Percentiles rank a stretch among this genome's conserved stretches.
Evolutionary conservation across 1,140 invertebrate genomes (phyloP).

Genomic region (Heliconius melpomene): DNA sequence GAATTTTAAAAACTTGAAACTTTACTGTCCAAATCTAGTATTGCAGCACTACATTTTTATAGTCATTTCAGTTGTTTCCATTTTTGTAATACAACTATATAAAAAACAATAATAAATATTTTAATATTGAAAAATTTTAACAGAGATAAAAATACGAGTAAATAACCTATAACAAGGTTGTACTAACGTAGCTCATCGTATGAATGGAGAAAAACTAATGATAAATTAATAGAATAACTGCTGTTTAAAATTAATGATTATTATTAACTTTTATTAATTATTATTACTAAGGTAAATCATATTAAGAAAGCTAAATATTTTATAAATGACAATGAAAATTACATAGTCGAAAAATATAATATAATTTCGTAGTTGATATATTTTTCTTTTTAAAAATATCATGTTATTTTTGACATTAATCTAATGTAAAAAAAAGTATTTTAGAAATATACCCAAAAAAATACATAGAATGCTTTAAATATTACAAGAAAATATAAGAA

Average conservation of each 20-base stretch:
- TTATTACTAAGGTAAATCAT: not conserved
- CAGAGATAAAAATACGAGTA: not conserved
- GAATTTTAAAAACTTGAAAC: not conserved
- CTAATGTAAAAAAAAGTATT: not conserved
- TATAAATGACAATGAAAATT: too few relatives aligned
- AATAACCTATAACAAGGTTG: not conserved
- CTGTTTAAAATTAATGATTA: not conserved
- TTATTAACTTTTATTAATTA: not conserved
- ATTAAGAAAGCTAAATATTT: too few relatives aligned
- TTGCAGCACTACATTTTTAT: not conserved
- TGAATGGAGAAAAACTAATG: not conserved
- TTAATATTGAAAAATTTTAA: not conserved
- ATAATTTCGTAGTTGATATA: too few relatives aligned
- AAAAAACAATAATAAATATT: not conserved
- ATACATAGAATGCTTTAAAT: not conserved
- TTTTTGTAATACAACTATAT: not conserved
- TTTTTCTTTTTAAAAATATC: not conserved
- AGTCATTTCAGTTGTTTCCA: conserved; percentile 3
- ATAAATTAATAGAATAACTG: not conserved
- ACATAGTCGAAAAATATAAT: not conserved
- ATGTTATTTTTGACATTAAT: not conserved
- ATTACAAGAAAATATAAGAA: not conserved
- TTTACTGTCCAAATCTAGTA: not conserved
- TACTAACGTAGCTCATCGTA: not conserved
- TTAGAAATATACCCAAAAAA: too few relatives aligned